These are phyloP conservation scores for Metridium senile DNA, from an alignment of 92 coral and sea anemone genomes.

Conservation along the genomic window DNA sequence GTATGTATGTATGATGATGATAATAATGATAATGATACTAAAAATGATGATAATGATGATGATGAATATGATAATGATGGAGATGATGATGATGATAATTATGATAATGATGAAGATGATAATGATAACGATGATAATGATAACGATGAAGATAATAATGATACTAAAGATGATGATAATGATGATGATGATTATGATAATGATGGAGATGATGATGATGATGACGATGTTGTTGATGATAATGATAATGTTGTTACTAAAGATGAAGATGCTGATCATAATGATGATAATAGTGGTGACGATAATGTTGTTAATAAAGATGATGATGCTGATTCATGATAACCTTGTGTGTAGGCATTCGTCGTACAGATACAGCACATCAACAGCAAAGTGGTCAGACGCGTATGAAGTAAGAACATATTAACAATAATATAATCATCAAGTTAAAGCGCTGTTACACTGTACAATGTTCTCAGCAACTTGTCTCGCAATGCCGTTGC, in stretches of 20 bases:
- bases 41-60: neutral
- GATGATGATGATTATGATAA: neutral
- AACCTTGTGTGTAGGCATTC: constrained; percentile 23
- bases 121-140: neutral
- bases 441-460: too few species aligned
- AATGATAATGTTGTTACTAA: neutral
- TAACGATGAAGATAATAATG: neutral
- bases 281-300: neutral
- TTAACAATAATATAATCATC: neutral
- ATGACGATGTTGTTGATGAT: neutral
- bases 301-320: neutral
- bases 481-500: too few species aligned
- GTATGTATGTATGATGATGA: too few species aligned
- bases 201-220: neutral
- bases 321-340: neutral
- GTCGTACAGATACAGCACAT: constrained; percentile 50
- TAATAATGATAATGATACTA: neutral
- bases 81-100: neutral
- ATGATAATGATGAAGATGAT: neutral
- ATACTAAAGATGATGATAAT: too few species aligned
- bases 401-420: constrained; percentile 47
- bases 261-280: too few species aligned
- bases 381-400: constrained; percentile 54
- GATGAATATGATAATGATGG: neutral
- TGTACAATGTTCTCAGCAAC: too few species aligned